Conservation (phyloP, 2,888 invertebrate genomes). For the Noctua comes region DNA sequence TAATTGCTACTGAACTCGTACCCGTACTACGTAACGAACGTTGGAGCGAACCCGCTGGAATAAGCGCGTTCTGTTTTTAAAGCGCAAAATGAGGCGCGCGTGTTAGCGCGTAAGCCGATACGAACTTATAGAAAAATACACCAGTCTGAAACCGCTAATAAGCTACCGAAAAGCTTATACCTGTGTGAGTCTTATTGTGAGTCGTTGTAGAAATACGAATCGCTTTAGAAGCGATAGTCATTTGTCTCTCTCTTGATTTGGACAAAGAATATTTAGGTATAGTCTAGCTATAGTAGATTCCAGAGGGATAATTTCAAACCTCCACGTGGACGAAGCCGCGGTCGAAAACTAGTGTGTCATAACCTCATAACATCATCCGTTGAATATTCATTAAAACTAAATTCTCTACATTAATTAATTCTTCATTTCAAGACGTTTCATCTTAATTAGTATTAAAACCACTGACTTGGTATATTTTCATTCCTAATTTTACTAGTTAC, state of each 20-base stretch:
- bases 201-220: neutral
- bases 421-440: constrained; percentile 22
- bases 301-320: neutral
- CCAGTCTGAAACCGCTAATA: neutral
- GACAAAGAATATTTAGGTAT: neutral
- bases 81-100: neutral
- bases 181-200: neutral
- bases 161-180: neutral
- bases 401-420: constrained; percentile 19
- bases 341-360: neutral
- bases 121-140: neutral
- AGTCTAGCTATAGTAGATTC: neutral
- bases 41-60: neutral
- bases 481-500: constrained; percentile 3
- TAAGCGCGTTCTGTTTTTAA: neutral
- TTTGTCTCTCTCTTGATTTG: neutral
- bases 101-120: neutral
- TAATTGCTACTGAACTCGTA: neutral
- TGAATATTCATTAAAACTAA: constrained; percentile 18
- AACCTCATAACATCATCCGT: neutral
- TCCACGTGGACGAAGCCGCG: neutral
- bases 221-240: neutral
- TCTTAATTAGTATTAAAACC: constrained; percentile 18
- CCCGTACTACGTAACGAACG: too few relatives aligned
- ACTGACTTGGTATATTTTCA: constrained; percentile 14